A percentile compares a stretch with the other conserved stretches of the same genome.
Conservation (phyloP, 2,113 vertebrate genomes). For the Saccopteryx bilineata region DNA sequence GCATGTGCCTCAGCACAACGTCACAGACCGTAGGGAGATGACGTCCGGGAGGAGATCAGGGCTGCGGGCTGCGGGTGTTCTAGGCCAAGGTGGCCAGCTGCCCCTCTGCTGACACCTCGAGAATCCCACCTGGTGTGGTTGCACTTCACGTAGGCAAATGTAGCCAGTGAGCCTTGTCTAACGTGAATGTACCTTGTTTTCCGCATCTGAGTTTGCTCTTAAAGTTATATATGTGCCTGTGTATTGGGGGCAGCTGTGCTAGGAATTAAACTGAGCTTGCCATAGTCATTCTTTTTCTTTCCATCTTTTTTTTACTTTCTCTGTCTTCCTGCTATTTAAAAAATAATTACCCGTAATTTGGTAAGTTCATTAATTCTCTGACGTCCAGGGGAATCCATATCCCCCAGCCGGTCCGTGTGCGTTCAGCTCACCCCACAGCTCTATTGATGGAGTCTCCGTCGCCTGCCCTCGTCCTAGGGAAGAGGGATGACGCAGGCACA, state of each 20-base stretch:
- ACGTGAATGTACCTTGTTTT: background rate
- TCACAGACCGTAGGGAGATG: background rate
- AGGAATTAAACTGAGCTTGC: background rate
- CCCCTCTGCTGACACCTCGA: background rate
- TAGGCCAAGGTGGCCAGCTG: fast-evolving
- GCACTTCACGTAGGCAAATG: background rate
- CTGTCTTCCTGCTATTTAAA: constrained; percentile 60
- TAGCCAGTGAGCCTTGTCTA: background rate
- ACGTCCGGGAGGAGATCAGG: background rate
- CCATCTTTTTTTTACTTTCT: constrained; percentile 21
- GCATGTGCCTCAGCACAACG: background rate
- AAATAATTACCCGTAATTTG: constrained; percentile 66
- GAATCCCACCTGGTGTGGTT: background rate
- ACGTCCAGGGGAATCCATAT: background rate
- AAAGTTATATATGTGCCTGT: background rate
- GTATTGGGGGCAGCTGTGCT: background rate
- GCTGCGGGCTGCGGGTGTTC: fast-evolving
- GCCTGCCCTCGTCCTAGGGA: background rate
- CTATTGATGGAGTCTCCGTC: constrained; percentile 30
- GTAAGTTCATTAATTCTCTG: constrained; percentile 75
- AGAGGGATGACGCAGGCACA: fast-evolving
- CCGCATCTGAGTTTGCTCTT: background rate
- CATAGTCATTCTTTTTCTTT: background rate
- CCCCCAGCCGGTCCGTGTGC: background rate
- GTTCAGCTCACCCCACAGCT: constrained; percentile 43